Conservation (phyloP, 2,113 vertebrate species). For the Clarias batrachus region DNA sequence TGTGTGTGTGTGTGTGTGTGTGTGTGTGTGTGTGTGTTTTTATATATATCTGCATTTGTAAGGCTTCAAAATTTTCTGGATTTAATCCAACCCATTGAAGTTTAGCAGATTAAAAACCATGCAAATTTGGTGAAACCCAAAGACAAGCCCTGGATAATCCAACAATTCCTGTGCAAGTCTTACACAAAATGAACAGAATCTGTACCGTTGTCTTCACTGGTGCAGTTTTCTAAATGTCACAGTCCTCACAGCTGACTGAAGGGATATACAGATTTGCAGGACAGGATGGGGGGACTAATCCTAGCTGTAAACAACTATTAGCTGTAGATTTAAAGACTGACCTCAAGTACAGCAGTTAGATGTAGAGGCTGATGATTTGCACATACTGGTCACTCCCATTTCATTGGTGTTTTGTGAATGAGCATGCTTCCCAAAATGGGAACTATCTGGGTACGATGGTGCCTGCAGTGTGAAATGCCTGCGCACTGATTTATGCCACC, state of each 20-base stretch:
- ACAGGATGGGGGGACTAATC: background rate
- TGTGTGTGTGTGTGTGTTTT: background rate
- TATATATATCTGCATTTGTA: slow-evolving; percentile 27
- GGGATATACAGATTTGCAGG: background rate
- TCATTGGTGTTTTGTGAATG: slow-evolving; percentile 6
- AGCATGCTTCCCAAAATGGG: slow-evolving; percentile 3
- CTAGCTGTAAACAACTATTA: background rate
- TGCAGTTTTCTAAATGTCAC: background rate
- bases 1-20: background rate
- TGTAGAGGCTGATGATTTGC: background rate
- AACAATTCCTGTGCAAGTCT: slow-evolving; percentile 4
- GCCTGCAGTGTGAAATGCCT: slow-evolving; percentile 4
- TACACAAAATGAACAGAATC: background rate
- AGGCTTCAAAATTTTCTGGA: slow-evolving; percentile 1
- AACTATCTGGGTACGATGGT: slow-evolving; percentile 14
- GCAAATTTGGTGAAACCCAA: slow-evolving; percentile 26
- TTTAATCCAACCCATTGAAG: background rate
- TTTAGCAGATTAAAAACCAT: slow-evolving; percentile 45
- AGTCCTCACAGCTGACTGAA: background rate
- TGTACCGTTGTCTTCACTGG: background rate
- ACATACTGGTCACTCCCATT: background rate
- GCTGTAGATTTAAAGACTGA: background rate
- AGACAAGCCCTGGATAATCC: background rate
- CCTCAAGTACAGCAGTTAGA: background rate
- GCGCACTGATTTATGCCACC: background rate